phyloP scores from a whole-genome alignment of 30 jellyfish, hydroid and myxozoan species.

The Calvadosia cruxmelitensis region DNA sequence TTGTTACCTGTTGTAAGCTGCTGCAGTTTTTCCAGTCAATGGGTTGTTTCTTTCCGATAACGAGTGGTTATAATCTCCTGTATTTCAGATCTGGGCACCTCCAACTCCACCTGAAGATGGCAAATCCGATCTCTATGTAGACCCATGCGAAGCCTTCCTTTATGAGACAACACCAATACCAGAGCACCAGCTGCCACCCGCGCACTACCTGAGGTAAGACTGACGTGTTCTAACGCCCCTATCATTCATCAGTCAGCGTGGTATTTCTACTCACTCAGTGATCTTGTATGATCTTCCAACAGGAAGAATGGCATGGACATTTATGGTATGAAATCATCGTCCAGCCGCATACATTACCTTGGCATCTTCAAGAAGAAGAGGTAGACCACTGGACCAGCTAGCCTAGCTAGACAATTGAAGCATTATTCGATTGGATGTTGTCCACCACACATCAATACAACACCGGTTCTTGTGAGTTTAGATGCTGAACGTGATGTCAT shows the following conservation, averaged over 20 bases:
- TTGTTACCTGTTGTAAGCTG: neutral
- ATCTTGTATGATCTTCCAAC: neutral
- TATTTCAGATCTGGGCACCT: slow-evolving; percentile 88
- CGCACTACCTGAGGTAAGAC: slow-evolving; percentile 76
- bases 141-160: slow-evolving; percentile 51
- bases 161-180: slow-evolving; percentile 80
- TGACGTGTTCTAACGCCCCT: neutral
- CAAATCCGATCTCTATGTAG: slow-evolving; percentile 54
- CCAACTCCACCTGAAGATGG: slow-evolving; percentile 97
- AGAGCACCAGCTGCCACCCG: slow-evolving; percentile 92
- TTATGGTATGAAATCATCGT: slow-evolving; percentile 65
- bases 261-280: neutral
- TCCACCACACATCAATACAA: too few relatives aligned
- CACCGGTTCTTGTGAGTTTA: too few relatives aligned
- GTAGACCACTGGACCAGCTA: too few relatives aligned
- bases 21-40: neutral
- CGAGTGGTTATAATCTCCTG: neutral
- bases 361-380: slow-evolving; percentile 86
- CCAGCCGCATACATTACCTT: slow-evolving; percentile 72
- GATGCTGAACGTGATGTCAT: neutral
- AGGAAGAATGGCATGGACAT: slow-evolving; percentile 96
- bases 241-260: neutral
- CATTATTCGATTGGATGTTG: too few relatives aligned
- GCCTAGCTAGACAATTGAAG: too few relatives aligned
- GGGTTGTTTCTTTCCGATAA: neutral